Conservation (phyloP, 2,888 invertebrate species). For the Willowsia nigromaculata region DNA sequence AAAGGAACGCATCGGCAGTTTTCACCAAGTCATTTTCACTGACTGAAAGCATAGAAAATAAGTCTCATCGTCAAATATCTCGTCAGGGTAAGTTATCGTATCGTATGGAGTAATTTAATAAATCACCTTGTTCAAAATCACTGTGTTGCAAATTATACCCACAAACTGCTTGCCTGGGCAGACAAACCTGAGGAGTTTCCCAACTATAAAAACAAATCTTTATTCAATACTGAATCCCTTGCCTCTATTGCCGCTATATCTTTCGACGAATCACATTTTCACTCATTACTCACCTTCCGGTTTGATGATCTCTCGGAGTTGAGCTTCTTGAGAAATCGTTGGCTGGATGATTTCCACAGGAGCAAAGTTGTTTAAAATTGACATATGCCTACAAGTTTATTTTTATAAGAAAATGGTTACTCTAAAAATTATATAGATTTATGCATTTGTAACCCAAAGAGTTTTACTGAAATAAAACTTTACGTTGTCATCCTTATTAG, state of each 20-base stretch:
- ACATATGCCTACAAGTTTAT: background rate
- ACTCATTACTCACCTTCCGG: background rate
- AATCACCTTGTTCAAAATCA: too few relatives aligned
- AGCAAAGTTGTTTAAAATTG: constrained; percentile 32
- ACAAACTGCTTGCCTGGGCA: constrained; percentile 37
- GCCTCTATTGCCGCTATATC: too few relatives aligned
- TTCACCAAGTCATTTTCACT: background rate
- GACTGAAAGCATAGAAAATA: too few relatives aligned
- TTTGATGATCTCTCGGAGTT: background rate
- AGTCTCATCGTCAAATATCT: too few relatives aligned
- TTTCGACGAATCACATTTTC: background rate
- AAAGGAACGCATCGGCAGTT: background rate
- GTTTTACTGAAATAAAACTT: too few relatives aligned
- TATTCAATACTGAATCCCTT: background rate
- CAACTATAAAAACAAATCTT: background rate
- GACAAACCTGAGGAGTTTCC: constrained; percentile 9
- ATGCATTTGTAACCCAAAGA: too few relatives aligned
- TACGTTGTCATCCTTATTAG: background rate
- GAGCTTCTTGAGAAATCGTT: background rate
- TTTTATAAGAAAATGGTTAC: too few relatives aligned
- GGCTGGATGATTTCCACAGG: background rate
- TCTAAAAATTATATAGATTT: too few relatives aligned
- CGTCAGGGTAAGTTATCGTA: too few relatives aligned
- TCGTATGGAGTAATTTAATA: too few relatives aligned
- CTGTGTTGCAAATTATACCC: background rate